Conservation (phyloP, 1,140 invertebrate genomes). For the Cheumatopsyche charites region DNA sequence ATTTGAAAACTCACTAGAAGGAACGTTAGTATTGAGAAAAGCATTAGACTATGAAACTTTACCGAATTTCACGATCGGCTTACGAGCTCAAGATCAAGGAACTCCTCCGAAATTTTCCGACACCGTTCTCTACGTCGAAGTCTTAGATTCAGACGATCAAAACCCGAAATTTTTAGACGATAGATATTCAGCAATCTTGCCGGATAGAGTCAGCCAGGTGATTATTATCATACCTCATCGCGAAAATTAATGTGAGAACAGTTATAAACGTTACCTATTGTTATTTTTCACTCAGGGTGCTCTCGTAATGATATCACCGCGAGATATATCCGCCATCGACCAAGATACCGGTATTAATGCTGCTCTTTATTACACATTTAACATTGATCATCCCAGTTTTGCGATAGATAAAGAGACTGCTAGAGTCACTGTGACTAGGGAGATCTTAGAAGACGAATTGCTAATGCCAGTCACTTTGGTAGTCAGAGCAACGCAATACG, state of each 20-base stretch:
- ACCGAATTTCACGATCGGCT: slow-evolving; percentile 78
- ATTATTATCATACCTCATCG: slow-evolving; percentile 30
- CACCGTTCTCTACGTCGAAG: slow-evolving; percentile 76
- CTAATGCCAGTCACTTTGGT: slow-evolving; percentile 76
- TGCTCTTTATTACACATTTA: slow-evolving; percentile 71
- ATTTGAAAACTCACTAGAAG: slow-evolving; percentile 86
- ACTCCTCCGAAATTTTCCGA: slow-evolving; percentile 76
- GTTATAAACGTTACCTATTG: slow-evolving; percentile 10
- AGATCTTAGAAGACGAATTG: slow-evolving; percentile 67
- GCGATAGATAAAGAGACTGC: slow-evolving; percentile 58
- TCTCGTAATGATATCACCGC: slow-evolving; percentile 61
- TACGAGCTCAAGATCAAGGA: slow-evolving; percentile 86
- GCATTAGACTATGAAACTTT: slow-evolving; percentile 85
- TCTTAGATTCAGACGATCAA: slow-evolving; percentile 91
- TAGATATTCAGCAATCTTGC: slow-evolving; percentile 75
- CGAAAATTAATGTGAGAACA: slow-evolving; percentile 4
- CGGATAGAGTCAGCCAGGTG: slow-evolving; percentile 67
- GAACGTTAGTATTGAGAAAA: slow-evolving; percentile 79
- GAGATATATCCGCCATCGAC: slow-evolving; percentile 74
- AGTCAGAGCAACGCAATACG: slow-evolving; percentile 77
- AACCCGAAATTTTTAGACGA: slow-evolving; percentile 83
- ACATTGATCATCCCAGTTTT: slow-evolving; percentile 65
- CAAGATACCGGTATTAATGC: slow-evolving; percentile 82
- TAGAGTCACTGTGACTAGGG: slow-evolving; percentile 64
- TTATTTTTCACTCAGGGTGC: slow-evolving; percentile 60